Base-by-base conservation (phyloP, 2,113 vertebrate genomes). In the Beaufortia kweichowensis region DNA sequence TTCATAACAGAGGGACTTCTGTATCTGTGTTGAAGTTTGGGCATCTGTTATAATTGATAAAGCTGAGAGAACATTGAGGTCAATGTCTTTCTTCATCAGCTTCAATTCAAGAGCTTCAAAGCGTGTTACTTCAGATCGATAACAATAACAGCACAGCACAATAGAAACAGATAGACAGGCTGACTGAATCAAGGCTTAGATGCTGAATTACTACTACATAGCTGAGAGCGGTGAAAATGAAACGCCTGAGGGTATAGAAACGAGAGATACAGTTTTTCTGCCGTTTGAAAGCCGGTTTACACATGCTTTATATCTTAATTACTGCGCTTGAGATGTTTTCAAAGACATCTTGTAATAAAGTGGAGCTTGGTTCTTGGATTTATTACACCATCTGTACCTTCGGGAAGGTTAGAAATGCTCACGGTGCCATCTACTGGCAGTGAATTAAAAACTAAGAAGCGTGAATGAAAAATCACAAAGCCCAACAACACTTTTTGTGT, bases 331-430 rank as follows among this genome's bases (percentile, higher is more conserved):
- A 72, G 31, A 28, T 72, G 33, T 43, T 72, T 23, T 72, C 10
- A n/a, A 59, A 72, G 33, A 35, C 15, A 28, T 72, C 35, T 59
- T 14, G 53, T 59, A 59, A 56, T 31, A 55, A 56, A 72, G 53
- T 72, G 69, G 33, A 72, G 55, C 31, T 41, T 59, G 50, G 24
- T 43, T 59, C 41, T 41, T 59, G 56, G 53, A 72, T 72, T 39
- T 59, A 41, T 72, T 43, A 28, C 55, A 28, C 55, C 31, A 19
- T 28, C 55, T 71, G 31, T 14, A 57, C 23, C 33, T 71, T 21
- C 4, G 24, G 31, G 6, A 26, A 43, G 11, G 3, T 6, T 72
- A 9, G 28, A 59, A 72, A 70, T 11, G 12, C n/a, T 26, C 53
- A 28, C 1, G 7, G 33, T 26, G 55, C 69, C 69, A 57, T 59